Evolutionary conservation across 2,797 vertebrate species (phyloP), one percentile per base, ranked within the genome.

Genomic region (Sphaeramia orbicularis): DNA sequence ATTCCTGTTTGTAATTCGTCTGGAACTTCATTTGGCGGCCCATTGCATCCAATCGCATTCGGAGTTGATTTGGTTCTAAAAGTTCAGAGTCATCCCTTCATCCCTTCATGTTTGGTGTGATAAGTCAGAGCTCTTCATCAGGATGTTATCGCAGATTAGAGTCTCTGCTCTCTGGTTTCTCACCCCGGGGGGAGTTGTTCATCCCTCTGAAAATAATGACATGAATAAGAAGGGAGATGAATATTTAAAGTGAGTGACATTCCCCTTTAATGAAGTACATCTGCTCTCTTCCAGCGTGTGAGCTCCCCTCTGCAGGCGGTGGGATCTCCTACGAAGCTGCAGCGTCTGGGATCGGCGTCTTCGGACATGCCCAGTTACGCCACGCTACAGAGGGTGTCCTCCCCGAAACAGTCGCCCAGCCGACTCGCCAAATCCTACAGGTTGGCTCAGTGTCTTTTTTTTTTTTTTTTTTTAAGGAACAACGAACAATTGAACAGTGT

Each of bases 351-450:
- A 76, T 95, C 97, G 12, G 93, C 93, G 78, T 95, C 95, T 6
- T 94, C 96, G 0, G 96, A 98, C 91, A 96, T 96, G 91, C 95
- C 96, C 81, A 96, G 96, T 93, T 98, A 98, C 56, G 94, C 94
- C 91, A 95, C 95, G 52, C 93, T 96, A 60, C 96, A 96, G 90
- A 94, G 97, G 81, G 95, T 96, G 66, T 94, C 93, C 50, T 99
- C 97, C 13, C 97, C 97, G 84, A 98, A 98, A 91, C 96, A 97
- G 91, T 98, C 97, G 24, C 96, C 97, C 70, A 96, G 95, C 91
- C 95, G 97, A 65, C 96, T 98, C 65, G 97, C 97, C 91, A 98
- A 98, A 93, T 98, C 97, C 79, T 98, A 97, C 95, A 95, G 91
- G 91, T 92, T 15, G 27, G 81, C 81, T 36, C 6, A 14, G 2